Evolutionary conservation across 2,113 vertebrate genomes (phyloP), one percentile per base, ranked within the genome.

Genomic region (Glaucidium brasilianum): DNA sequence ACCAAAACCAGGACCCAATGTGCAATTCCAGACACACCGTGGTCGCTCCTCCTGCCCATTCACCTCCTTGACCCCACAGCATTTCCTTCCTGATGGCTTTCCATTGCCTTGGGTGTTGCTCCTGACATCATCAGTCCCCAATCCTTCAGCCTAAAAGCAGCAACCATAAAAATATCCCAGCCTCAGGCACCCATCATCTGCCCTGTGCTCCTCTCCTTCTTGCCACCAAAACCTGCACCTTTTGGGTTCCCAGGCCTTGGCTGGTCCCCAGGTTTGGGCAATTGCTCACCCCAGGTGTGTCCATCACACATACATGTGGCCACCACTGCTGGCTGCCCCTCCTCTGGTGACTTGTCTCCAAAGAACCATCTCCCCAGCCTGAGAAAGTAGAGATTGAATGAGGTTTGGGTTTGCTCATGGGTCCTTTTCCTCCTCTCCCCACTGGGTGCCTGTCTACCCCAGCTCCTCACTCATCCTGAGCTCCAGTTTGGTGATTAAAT

Each of bases 181-280:
- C n/a, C 25, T 30, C 8, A 47, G n/a, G 75, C 2, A 1, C 22
- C 32, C 1, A 1, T 30, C 1, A 1, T 26, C 37, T 63, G 6
- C 30, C 21, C 45, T 52, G 17, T 0, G 0, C 32, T 62, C 15
- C 47, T 89, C 30, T 55, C 50, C 25, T n/a, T 34, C 34, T 12
- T 29, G 19, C 20, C 30, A 17, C 68, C 7, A 2, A 66, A 66
- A 58, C 26, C 20, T 19, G 23, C 0, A 0, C 23, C 39, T 39
- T 55, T 55, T 22, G 47, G 47, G 25, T 62, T 25, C 19, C 23
- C 47, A 27, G 39, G 60, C 74, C 18, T 26, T 62, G 34, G 27
- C 17, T 22, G 17, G 27, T 21, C 37, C 35, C 37, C 30, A 43
- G 32, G 21, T 15, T 58, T 0, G 4, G 35, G 10, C 10, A 25